Conservation (phyloP, 2,888 invertebrate genomes). For the Margaritifera margaritifera region DNA sequence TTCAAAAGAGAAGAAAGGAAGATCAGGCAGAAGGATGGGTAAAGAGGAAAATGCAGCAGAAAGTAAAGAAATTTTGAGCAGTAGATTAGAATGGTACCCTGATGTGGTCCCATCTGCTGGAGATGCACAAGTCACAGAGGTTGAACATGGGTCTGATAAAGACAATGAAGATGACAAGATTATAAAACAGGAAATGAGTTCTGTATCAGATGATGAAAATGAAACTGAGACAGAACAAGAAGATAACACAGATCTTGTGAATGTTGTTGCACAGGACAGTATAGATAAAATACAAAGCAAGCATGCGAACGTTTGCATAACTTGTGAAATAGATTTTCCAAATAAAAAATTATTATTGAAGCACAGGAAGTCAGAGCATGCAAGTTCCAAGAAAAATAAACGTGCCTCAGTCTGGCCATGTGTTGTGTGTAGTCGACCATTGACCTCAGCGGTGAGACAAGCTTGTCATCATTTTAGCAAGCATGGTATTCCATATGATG, state of each 20-base stretch:
- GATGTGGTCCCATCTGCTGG: not conserved
- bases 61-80: not conserved
- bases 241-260: not conserved
- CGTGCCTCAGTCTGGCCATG: constrained; percentile 16
- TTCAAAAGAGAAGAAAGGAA: not conserved
- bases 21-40: not conserved
- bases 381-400: too few relatives aligned
- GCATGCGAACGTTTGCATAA: constrained; percentile 7
- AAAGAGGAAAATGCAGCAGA: not conserved
- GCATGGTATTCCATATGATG: constrained; percentile 28
- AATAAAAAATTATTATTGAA: too few relatives aligned
- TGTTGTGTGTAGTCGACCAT: constrained; percentile 10
- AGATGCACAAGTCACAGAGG: not conserved
- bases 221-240: not conserved
- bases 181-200: not conserved
- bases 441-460: constrained; percentile 18
- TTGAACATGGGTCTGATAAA: not conserved
- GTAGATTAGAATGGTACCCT: too few relatives aligned
- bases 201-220: too few relatives aligned
- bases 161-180: not conserved
- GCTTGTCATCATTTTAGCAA: constrained; percentile 28
- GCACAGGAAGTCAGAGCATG: too few relatives aligned
- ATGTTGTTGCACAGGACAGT: too few relatives aligned
- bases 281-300: not conserved
- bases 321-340: not conserved